These are phyloP conservation scores for Frieseomelitta varia DNA, from an alignment of 1,140 invertebrate species.

Conservation along the genomic window DNA sequence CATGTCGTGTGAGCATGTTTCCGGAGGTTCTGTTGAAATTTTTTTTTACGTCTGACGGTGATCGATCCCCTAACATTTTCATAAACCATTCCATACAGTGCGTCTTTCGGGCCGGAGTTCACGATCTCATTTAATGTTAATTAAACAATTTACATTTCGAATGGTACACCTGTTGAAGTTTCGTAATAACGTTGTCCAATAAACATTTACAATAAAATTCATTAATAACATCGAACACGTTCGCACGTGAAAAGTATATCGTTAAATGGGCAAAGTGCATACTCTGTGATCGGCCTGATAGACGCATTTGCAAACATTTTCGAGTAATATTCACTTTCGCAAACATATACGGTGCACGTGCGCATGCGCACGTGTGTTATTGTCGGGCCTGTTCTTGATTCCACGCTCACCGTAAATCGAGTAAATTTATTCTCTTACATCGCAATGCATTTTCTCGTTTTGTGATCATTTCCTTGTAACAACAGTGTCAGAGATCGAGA, in stretches of 20 bases:
- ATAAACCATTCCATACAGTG: constrained; percentile 7
- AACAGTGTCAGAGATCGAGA: constrained; percentile 31
- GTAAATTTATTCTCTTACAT: neutral
- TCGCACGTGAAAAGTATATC: neutral
- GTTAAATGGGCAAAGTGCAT: neutral
- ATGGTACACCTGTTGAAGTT: neutral
- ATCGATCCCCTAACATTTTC: constrained; percentile 52
- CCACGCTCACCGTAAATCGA: constrained; percentile 38
- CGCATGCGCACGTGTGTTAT: constrained; percentile 68
- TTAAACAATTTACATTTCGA: neutral
- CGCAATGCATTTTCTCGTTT: neutral
- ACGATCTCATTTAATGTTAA: neutral
- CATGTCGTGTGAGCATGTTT: constrained; percentile 77
- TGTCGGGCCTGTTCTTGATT: constrained; percentile 76
- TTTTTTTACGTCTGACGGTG: constrained; percentile 49
- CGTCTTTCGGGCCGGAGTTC: constrained; percentile 1
- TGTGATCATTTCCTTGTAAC: neutral
- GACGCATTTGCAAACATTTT: neutral
- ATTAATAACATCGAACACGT: neutral
- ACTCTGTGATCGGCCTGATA: neutral
- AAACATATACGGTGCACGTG: constrained; percentile 11
- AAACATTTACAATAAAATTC: neutral
- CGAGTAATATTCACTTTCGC: constrained; percentile 12
- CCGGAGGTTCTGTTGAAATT: constrained; percentile 61
- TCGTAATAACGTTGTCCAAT: neutral